Conservation (phyloP, 2,888 invertebrate species). For the Dasysyrphus tricinctus region DNA sequence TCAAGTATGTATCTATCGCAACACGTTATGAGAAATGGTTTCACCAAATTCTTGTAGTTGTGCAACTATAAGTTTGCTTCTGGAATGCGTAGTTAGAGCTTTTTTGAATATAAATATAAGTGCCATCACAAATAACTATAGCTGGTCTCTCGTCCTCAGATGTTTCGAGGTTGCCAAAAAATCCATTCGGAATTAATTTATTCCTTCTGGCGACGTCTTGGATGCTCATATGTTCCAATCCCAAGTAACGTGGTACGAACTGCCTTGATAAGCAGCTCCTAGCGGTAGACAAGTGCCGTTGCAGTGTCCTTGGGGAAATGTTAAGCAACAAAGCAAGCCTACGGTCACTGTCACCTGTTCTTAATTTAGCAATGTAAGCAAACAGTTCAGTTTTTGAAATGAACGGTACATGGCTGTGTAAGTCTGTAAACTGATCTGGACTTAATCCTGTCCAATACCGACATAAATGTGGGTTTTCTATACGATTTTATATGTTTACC, state of each 20-base stretch:
- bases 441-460: too few relatives aligned
- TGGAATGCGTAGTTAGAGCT: conserved; percentile 11
- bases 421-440: too few relatives aligned
- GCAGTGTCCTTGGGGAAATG: neutral
- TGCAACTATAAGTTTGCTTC: conserved; percentile 9
- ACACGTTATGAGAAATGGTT: neutral
- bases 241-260: conserved; percentile 5
- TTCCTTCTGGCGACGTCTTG: too few relatives aligned
- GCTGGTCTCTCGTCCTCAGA: too few relatives aligned
- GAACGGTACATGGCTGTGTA: neutral
- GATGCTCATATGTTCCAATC: neutral
- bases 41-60: conserved; percentile 2
- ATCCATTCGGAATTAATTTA: too few relatives aligned
- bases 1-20: neutral
- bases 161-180: too few relatives aligned
- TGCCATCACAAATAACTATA: conserved; percentile 9
- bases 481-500: too few relatives aligned
- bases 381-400: neutral
- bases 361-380: conserved; percentile 20
- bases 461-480: too few relatives aligned
- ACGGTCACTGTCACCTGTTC: conserved; percentile 22
- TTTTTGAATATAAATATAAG: neutral
- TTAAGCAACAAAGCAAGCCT: conserved; percentile 11
- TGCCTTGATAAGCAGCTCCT: neutral
- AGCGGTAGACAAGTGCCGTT: conserved; percentile 7